phyloP scores from a whole-genome alignment of 1,140 invertebrate genomes.

The Octopus bimaculoides region DNA sequence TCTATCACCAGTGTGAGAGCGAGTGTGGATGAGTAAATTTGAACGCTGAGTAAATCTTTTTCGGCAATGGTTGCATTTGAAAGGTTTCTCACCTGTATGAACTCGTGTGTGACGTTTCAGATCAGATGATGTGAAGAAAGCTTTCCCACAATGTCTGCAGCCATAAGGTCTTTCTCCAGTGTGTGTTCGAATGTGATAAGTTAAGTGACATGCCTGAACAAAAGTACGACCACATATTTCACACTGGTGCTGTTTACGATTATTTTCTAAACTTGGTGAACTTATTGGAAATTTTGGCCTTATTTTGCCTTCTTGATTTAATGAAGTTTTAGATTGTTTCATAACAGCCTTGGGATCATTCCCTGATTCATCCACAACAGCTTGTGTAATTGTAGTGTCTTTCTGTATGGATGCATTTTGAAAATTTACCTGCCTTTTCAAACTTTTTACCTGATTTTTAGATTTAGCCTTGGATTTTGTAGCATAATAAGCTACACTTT shows the following conservation, averaged over 20 bases:
- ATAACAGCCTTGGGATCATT: too few relatives aligned
- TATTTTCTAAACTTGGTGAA: too few relatives aligned
- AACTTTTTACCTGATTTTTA: too few relatives aligned
- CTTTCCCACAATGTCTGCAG: constrained; percentile 25
- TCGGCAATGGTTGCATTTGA: constrained; percentile 19
- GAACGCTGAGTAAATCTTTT: constrained; percentile 33
- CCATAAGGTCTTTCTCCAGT: constrained; percentile 63
- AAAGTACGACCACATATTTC: constrained; percentile 20
- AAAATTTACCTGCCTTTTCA: too few relatives aligned
- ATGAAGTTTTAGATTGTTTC: too few relatives aligned
- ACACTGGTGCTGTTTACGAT: constrained; percentile 14
- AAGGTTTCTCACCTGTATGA: constrained; percentile 27
- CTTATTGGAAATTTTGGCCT: too few relatives aligned
- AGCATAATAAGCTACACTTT: too few relatives aligned
- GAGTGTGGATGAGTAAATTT: constrained; percentile 39
- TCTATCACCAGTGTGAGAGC: constrained; percentile 30
- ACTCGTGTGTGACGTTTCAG: constrained; percentile 25
- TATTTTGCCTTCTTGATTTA: too few relatives aligned
- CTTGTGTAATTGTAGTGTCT: too few relatives aligned
- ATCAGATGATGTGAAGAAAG: constrained; percentile 24
- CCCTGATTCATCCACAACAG: too few relatives aligned
- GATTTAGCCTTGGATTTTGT: too few relatives aligned
- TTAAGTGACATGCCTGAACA: constrained; percentile 20
- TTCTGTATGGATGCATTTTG: too few relatives aligned
- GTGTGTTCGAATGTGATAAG: constrained; percentile 63